Percentiles rank a stretch among this genome's conserved stretches.
Evolutionary conservation across 2,113 vertebrate species (phyloP).

Genomic region (Forbesichthys agassizii): DNA sequence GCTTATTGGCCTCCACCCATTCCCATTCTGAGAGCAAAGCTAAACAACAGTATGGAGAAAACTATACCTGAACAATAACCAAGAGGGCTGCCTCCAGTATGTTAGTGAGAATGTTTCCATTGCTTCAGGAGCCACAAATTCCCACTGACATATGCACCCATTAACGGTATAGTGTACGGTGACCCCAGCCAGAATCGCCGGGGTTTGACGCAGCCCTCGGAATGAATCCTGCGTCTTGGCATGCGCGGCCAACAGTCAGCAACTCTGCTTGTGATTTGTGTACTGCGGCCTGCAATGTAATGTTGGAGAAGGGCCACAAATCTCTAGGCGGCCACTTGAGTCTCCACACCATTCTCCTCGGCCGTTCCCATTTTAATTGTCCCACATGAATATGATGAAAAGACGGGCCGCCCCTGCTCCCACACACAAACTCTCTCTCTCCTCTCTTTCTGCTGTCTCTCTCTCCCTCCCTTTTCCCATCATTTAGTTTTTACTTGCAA

Average conservation of each 20-base stretch:
- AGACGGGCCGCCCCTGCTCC: constrained; percentile 15
- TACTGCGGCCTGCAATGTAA: constrained; percentile 54
- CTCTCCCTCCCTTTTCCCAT: background rate
- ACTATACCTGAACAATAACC: constrained; percentile 39
- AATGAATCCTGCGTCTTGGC: constrained; percentile 72
- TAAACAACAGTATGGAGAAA: constrained; percentile 38
- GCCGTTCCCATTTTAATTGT: constrained; percentile 52
- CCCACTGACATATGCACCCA: constrained; percentile 60
- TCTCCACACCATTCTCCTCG: constrained; percentile 24
- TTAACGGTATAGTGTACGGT: constrained; percentile 60
- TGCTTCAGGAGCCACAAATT: constrained; percentile 62
- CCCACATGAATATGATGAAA: constrained; percentile 43
- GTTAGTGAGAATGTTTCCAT: constrained; percentile 50
- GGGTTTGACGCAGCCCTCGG: constrained; percentile 61
- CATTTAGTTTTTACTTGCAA: background rate
- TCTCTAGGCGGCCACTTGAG: constrained; percentile 35
- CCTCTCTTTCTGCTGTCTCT: constrained; percentile 6
- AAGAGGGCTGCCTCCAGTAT: constrained; percentile 60
- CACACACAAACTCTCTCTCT: background rate
- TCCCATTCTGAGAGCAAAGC: constrained; percentile 49
- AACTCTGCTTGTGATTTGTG: constrained; percentile 76
- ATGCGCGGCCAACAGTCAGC: constrained; percentile 72
- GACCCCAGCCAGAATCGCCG: constrained; percentile 60
- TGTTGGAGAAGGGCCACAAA: constrained; percentile 59
- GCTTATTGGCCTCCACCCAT: constrained; percentile 33